These are phyloP conservation scores for Limnothrissa miodon DNA, from an alignment of 2,113 vertebrate genomes.

Conservation along the genomic window DNA sequence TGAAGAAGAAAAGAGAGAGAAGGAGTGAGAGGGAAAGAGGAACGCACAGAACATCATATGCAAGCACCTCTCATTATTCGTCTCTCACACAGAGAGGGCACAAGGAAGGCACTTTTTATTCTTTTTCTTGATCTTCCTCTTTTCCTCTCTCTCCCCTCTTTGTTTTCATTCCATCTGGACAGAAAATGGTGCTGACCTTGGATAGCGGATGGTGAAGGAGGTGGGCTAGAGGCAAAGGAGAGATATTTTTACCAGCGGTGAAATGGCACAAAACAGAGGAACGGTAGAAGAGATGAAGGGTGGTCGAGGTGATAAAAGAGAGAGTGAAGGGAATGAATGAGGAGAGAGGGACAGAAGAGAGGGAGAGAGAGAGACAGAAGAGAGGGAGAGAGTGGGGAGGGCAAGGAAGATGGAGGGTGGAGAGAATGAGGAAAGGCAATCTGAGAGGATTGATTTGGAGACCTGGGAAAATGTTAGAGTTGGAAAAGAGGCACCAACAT, in stretches of 20 bases:
- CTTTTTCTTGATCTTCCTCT: background rate
- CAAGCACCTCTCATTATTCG: background rate
- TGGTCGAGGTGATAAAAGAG: background rate
- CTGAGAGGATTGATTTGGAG: background rate
- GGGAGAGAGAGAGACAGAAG: background rate
- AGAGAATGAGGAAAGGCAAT: background rate
- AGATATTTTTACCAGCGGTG: slow-evolving; percentile 35
- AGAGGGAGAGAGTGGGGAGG: background rate
- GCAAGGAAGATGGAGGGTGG: background rate
- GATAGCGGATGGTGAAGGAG: background rate
- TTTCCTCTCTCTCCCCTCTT: background rate
- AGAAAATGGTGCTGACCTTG: slow-evolving; percentile 1
- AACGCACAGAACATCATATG: background rate
- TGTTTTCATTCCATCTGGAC: background rate
- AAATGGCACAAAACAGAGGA: background rate
- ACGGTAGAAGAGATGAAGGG: background rate
- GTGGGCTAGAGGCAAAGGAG: slow-evolving; percentile 14
- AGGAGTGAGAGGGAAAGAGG: too few species aligned
- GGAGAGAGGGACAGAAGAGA: background rate
- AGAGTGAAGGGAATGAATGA: background rate
- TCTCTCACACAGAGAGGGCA: background rate
- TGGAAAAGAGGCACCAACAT: background rate
- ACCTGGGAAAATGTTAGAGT: background rate
- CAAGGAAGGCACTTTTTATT: background rate
- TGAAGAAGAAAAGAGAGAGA: background rate